Conservation (phyloP, 2,113 vertebrate genomes). For the Ramphastos sulfuratus region DNA sequence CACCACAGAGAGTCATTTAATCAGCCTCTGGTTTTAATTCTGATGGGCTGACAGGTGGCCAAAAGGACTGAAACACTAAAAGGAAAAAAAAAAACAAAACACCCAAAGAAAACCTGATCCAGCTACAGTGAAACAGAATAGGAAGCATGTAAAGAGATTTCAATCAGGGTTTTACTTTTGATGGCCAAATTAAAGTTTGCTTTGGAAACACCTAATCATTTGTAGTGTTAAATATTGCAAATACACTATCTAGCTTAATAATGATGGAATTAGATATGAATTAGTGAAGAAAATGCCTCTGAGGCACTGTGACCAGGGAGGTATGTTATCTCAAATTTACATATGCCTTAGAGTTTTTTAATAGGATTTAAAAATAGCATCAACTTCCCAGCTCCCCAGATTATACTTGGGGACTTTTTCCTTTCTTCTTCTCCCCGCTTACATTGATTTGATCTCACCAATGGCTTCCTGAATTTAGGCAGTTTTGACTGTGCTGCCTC, state of each 20-base stretch:
- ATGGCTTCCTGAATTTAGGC: not conserved
- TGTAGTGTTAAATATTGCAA: constrained; percentile 37
- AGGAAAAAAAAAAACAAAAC: not conserved
- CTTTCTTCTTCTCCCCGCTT: not conserved
- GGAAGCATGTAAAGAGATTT: constrained; percentile 53
- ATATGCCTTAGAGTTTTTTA: constrained; percentile 19
- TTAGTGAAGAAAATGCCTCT: constrained; percentile 46
- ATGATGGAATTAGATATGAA: constrained; percentile 61
- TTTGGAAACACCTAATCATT: constrained; percentile 53
- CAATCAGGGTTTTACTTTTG: constrained; percentile 36
- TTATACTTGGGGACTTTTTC: constrained; percentile 8
- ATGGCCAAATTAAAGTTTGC: constrained; percentile 16
- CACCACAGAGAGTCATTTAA: constrained; percentile 71
- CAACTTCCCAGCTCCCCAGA: not conserved
- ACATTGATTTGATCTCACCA: constrained; percentile 21
- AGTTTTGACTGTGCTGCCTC: not conserved
- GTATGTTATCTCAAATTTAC: constrained; percentile 56
- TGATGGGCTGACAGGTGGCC: constrained; percentile 62
- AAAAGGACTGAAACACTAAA: constrained; percentile 29
- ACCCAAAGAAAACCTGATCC: not conserved
- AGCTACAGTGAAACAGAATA: not conserved
- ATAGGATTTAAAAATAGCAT: constrained; percentile 51
- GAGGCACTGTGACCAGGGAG: not conserved
- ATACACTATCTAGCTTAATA: constrained; percentile 41
- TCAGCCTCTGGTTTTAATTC: constrained; percentile 69